phyloP scores from a whole-genome alignment of 1,140 invertebrate genomes.

The Leptinotarsa lineolata region DNA sequence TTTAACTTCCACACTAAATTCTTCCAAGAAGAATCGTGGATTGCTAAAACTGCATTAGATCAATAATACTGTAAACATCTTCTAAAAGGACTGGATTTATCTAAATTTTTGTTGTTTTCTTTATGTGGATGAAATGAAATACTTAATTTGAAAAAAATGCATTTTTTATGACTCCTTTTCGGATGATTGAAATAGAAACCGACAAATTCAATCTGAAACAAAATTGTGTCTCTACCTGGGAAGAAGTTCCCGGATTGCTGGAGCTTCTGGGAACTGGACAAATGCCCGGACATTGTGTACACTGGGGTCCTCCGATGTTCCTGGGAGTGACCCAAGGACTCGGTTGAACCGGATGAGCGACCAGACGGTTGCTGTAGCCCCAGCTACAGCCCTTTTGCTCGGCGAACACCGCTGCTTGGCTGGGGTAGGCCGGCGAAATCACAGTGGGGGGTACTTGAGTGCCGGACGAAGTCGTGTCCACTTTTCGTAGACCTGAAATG shows the following conservation, averaged over 20 bases:
- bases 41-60: too few species aligned
- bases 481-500: constrained; percentile 48
- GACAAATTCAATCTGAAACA: too few species aligned
- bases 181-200: too few species aligned
- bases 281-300: constrained; percentile 52
- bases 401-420: constrained; percentile 54
- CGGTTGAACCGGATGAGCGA: constrained; percentile 39
- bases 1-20: too few species aligned
- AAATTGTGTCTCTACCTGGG: constrained; percentile 28
- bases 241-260: constrained; percentile 50
- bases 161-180: too few species aligned
- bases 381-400: constrained; percentile 55
- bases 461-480: constrained; percentile 39
- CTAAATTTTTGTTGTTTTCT: too few species aligned
- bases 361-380: constrained; percentile 54
- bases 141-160: too few species aligned
- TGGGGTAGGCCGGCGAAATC: constrained; percentile 40
- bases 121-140: too few species aligned
- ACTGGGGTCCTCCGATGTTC: constrained; percentile 49
- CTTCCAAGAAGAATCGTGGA: too few species aligned
- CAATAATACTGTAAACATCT: too few species aligned
- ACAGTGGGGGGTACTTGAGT: constrained; percentile 40
- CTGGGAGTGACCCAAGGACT: constrained; percentile 55
- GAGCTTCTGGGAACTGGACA: constrained; percentile 53
- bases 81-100: too few species aligned